Base-by-base conservation (phyloP, 2,888 invertebrate species). In the Lochmaea crataegi region DNA sequence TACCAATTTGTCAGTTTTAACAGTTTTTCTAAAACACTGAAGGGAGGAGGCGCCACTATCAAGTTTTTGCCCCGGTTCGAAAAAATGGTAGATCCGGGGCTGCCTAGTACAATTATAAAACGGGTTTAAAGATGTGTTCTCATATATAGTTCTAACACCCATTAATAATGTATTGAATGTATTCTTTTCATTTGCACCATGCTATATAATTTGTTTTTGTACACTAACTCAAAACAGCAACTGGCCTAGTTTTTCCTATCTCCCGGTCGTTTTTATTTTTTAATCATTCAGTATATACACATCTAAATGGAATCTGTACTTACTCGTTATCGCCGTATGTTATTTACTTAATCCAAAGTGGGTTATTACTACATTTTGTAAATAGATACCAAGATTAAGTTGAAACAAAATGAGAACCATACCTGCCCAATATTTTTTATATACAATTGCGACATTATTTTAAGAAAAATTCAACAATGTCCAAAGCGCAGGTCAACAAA, bases 291-390 rank as follows among this genome's bases (percentile, higher is more conserved):
- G 12, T 60, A 60, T 26, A 57, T 58, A 32, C 32, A 32, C 41
- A 16, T 42, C 16, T 18, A 64, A 64, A 65, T 65, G 57, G 57
- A 70, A 70, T 70, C 70, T 57, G 61, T 41, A 42, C 45, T 56
- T 41, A 42, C 45, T 56, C 70, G 58, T 70, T 70, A 70, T 70
- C 70, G 57, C 26, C 42, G 63, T 58, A 45, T 53, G 32, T 18
- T 70, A 64, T 70, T 70, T 70, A 70, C 70, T 51, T 65, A 70
- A 70, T 70, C 57, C 64, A 26, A 64, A 64, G 70, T 70, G 70
- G 70, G 70, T 70, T 61, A 68, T 6, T 58, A 14, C 32, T 14
- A 26, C 58, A 58, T 58, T 63, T 63, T 41, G 61, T 41, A 63
- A 42, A 63, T 63, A 63, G 61, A 41, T 63, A 63, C 61, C 16